phyloP scores from a whole-genome alignment of 2,888 invertebrate genomes.

The Autographa gamma region DNA sequence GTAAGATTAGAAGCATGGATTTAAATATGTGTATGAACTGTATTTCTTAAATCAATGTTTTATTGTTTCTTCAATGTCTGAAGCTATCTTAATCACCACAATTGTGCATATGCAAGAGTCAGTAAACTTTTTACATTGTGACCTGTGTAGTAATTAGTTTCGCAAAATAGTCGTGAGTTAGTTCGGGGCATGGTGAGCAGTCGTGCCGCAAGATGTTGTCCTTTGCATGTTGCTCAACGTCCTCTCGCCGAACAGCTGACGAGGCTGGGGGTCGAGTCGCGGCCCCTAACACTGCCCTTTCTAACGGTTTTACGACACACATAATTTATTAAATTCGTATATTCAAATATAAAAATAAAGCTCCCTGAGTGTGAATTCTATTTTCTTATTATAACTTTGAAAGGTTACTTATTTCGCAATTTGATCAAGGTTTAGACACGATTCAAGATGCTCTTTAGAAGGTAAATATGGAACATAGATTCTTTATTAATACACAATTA shows the following conservation, averaged over 20 bases:
- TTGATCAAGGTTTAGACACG: conserved; percentile 26
- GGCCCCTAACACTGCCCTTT: conserved; percentile 69
- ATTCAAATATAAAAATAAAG: conserved; percentile 39
- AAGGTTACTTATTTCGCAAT: conserved; percentile 57
- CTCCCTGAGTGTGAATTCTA: not conserved
- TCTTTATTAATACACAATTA: too few species aligned
- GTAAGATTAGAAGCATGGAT: too few species aligned
- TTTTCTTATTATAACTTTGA: conserved; percentile 43
- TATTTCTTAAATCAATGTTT: too few species aligned
- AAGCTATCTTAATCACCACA: not conserved
- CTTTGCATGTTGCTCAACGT: conserved; percentile 64
- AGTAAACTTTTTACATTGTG: not conserved
- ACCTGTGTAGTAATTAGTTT: conserved; percentile 27
- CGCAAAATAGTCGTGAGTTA: conserved; percentile 50
- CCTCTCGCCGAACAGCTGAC: conserved; percentile 70
- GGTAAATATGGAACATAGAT: conserved; percentile 26
- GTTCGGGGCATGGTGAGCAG: conserved; percentile 42
- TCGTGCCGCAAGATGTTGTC: conserved; percentile 52
- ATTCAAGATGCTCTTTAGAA: conserved; percentile 34
- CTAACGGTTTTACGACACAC: conserved; percentile 58
- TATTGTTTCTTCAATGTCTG: not conserved
- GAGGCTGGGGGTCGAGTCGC: conserved; percentile 68
- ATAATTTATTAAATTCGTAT: conserved; percentile 30
- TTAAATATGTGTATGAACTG: too few species aligned
- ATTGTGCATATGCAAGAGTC: not conserved